A percentile compares a stretch with the other conserved stretches of the same genome.
Conservation (phyloP, 2,888 invertebrate genomes). For the Epirrhoe tristata region DNA sequence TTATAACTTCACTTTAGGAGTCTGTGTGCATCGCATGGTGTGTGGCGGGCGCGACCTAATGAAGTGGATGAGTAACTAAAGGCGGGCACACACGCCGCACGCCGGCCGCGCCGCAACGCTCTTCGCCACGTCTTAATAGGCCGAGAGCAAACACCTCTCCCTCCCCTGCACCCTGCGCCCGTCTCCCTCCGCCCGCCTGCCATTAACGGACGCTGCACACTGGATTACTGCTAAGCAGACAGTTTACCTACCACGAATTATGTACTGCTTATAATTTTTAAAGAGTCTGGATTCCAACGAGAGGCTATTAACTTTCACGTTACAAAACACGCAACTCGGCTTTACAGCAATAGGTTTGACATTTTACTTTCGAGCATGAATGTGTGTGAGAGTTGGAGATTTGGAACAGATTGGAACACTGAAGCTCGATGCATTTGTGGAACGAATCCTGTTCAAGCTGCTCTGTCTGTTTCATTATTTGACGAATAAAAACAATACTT, state of each 20-base stretch:
- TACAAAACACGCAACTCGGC: neutral
- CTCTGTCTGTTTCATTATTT: neutral
- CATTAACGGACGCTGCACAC: constrained; percentile 23
- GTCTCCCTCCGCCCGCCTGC: neutral
- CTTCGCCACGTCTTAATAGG: constrained; percentile 20
- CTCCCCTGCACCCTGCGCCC: neutral
- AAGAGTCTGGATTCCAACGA: constrained; percentile 10
- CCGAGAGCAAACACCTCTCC: constrained; percentile 11
- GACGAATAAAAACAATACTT: neutral
- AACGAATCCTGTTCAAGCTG: neutral
- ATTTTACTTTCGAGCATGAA: neutral
- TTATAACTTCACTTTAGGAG: neutral
- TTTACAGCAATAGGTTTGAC: neutral
- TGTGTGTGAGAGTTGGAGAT: neutral
- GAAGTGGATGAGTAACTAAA: constrained; percentile 23
- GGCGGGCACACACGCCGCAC: constrained; percentile 15
- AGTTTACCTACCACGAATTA: constrained; percentile 15
- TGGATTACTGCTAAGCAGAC: constrained; percentile 25
- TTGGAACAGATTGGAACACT: neutral
- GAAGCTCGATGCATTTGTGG: neutral
- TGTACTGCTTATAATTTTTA: constrained; percentile 16
- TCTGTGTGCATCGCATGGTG: neutral
- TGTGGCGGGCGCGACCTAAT: constrained; percentile 9
- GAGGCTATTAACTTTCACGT: constrained; percentile 1
- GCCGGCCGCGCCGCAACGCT: constrained; percentile 4